Conservation (phyloP, 2,888 invertebrate genomes). For the Erebia aethiops region DNA sequence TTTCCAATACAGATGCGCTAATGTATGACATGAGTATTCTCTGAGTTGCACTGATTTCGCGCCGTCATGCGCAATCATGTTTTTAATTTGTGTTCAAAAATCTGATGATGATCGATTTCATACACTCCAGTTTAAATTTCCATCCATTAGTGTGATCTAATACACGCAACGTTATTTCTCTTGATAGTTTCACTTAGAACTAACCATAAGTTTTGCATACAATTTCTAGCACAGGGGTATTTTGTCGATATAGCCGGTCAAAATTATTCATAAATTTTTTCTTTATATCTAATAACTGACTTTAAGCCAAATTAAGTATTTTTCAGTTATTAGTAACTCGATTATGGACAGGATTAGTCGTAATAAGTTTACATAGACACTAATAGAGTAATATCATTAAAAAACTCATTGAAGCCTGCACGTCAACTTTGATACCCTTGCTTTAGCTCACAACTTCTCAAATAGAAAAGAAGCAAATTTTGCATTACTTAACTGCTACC, state of each 20-base stretch:
- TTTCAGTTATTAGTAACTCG: too few relatives aligned
- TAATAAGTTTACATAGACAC: too few relatives aligned
- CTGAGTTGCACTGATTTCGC: conserved; percentile 51
- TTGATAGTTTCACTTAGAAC: not conserved
- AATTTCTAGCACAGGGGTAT: too few relatives aligned
- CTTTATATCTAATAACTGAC: too few relatives aligned
- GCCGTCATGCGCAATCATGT: conserved; percentile 67
- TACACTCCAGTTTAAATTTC: not conserved
- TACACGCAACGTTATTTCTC: not conserved
- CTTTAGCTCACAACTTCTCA: not conserved
- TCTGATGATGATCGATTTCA: conserved; percentile 11
- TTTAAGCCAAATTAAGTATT: too few relatives aligned
- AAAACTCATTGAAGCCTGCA: not conserved
- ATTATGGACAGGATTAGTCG: too few relatives aligned
- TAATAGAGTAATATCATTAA: not conserved
- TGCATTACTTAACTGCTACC: not conserved
- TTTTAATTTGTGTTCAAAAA: conserved; percentile 27
- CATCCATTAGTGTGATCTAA: conserved; percentile 4
- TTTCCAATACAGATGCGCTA: conserved; percentile 73
- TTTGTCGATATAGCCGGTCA: too few relatives aligned
- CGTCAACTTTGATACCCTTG: not conserved
- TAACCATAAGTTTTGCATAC: not conserved
- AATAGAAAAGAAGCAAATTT: not conserved
- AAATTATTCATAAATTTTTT: too few relatives aligned
- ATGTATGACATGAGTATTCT: conserved; percentile 55